Conservation (phyloP, 2,797 vertebrate species). For the Gymnoscopelus braueri region DNA sequence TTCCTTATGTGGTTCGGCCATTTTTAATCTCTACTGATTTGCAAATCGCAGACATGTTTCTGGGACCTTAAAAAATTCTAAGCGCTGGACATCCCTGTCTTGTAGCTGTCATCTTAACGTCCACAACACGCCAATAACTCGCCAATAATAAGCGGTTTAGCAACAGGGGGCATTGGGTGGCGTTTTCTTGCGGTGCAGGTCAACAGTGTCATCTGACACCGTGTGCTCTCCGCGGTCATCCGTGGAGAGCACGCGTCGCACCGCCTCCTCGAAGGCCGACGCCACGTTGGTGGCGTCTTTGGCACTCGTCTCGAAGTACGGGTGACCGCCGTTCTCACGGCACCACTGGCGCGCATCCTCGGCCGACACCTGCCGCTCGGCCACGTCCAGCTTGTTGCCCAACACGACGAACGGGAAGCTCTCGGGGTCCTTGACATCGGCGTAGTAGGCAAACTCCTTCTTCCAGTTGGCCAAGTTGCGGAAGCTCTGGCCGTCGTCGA, state of each 20-base stretch:
- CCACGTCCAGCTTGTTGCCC: constrained; percentile 94
- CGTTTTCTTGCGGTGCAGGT: constrained; percentile 85
- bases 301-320: constrained; percentile 97
- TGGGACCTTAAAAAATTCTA: no score
- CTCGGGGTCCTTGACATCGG: constrained; percentile 93
- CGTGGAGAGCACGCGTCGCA: constrained; percentile 86
- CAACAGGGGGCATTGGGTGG: constrained; percentile 85
- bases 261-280: constrained; percentile 93
- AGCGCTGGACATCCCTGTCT: no score
- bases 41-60: no score
- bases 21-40: no score
- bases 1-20: no score
- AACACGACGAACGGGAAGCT: constrained; percentile 94
- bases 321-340: constrained; percentile 90
- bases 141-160: no score
- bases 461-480: constrained; percentile 94
- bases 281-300: constrained; percentile 95
- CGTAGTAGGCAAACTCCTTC: constrained; percentile 96
- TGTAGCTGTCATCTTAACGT: not conserved
- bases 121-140: not conserved
- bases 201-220: constrained; percentile 80
- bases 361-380: constrained; percentile 88
- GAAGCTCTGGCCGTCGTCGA: constrained; percentile 95
- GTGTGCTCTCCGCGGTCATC: constrained; percentile 71
- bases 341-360: constrained; percentile 94